Percentiles rank a stretch among this genome's conserved stretches.
phyloP scores from a whole-genome alignment of 2,888 invertebrate species.

The Frankliniella intonsa region DNA sequence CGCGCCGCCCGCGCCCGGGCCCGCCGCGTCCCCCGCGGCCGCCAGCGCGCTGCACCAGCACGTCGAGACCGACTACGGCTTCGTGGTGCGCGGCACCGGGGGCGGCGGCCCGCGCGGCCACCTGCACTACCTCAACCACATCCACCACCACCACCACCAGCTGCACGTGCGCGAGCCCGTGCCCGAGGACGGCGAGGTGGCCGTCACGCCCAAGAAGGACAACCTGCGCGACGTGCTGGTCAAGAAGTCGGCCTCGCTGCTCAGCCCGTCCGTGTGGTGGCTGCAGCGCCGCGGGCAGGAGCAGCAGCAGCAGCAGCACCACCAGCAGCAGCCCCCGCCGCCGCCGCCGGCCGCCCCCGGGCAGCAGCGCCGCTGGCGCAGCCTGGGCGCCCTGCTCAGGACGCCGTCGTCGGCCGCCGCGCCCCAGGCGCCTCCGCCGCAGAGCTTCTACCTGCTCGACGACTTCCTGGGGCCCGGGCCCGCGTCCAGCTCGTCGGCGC shows the following conservation, averaged over 20 bases:
- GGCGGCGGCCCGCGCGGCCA: conserved; percentile 34
- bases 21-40: too few species aligned
- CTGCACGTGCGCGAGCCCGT: conserved; percentile 22
- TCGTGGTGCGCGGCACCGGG: conserved; percentile 43
- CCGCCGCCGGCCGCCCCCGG: conserved; percentile 39
- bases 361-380: conserved; percentile 48
- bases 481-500: conserved; percentile 45
- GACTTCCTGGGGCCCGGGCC: conserved; percentile 48
- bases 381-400: conserved; percentile 48
- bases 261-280: conserved; percentile 41
- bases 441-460: conserved; percentile 50
- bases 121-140: conserved; percentile 29
- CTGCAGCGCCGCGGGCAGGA: conserved; percentile 38
- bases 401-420: conserved; percentile 42
- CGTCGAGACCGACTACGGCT: conserved; percentile 42
- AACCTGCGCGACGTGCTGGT: conserved; percentile 37
- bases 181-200: conserved; percentile 27
- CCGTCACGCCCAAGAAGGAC: conserved; percentile 31
- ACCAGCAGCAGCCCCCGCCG: conserved; percentile 38
- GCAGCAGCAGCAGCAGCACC: conserved; percentile 40
- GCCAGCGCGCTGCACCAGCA: background rate
- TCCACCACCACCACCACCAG: conserved; percentile 28
- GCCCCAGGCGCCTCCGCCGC: conserved; percentile 46
- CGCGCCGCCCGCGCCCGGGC: conserved; percentile 35
- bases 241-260: conserved; percentile 41